phyloP scores from a whole-genome alignment of 2,797 vertebrate genomes.

The Enteromius viviparus region DNA sequence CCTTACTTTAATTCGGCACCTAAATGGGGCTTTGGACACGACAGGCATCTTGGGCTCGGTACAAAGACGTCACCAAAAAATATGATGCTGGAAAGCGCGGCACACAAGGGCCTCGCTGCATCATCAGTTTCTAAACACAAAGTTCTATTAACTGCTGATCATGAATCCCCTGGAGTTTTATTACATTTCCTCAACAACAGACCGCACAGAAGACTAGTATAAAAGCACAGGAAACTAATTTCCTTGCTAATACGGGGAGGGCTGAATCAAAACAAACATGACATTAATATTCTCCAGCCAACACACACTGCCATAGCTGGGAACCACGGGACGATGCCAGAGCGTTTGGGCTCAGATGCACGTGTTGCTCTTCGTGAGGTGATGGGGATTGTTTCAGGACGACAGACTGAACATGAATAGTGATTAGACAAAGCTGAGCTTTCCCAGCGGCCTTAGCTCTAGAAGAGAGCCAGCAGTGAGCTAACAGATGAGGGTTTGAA shows the following conservation, averaged over 20 bases:
- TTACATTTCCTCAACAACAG: slow-evolving; percentile 37
- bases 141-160: slow-evolving; percentile 37
- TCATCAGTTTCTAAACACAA: slow-evolving; percentile 53
- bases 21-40: slow-evolving; percentile 44
- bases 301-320: slow-evolving; percentile 10
- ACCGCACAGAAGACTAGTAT: slow-evolving; percentile 32
- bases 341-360: slow-evolving; percentile 20
- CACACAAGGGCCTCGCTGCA: slow-evolving; percentile 36
- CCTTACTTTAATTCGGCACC: slow-evolving; percentile 35
- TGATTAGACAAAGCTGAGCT: slow-evolving; percentile 48
- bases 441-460: slow-evolving; percentile 43
- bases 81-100: slow-evolving; percentile 34
- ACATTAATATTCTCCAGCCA: slow-evolving; percentile 41
- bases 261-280: slow-evolving; percentile 29
- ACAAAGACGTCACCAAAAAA: slow-evolving; percentile 31
- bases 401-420: slow-evolving; percentile 47
- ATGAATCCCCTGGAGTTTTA: slow-evolving; percentile 31
- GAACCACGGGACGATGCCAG: slow-evolving; percentile 17
- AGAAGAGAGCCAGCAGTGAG: slow-evolving; percentile 26
- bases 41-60: slow-evolving; percentile 31
- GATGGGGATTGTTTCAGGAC: slow-evolving; percentile 18
- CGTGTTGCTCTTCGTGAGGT: slow-evolving; percentile 31
- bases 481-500: slow-evolving; percentile 57
- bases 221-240: slow-evolving; percentile 36
- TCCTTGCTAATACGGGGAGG: slow-evolving; percentile 31